Conservation (phyloP, 2,888 invertebrate species). For the Scrobipalpa atriplicella region DNA sequence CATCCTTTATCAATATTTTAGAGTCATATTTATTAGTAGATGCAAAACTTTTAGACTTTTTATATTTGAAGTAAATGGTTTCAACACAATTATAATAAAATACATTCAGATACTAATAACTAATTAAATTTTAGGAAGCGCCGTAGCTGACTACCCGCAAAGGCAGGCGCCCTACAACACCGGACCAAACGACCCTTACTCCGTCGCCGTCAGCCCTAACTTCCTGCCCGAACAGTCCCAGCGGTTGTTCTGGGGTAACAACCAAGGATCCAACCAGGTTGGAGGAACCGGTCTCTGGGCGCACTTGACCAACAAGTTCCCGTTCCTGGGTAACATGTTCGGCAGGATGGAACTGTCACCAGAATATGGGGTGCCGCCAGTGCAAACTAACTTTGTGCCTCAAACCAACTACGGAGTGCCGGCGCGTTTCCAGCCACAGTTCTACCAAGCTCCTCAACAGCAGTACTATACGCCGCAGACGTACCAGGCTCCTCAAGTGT, state of each 20-base stretch:
- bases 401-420: slow-evolving; percentile 38
- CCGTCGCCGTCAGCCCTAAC: slow-evolving; percentile 54
- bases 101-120: slow-evolving; percentile 4
- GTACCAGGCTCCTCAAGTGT: slow-evolving; percentile 30
- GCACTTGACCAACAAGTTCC: slow-evolving; percentile 73
- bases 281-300: slow-evolving; percentile 74
- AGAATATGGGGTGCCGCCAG: slow-evolving; percentile 49
- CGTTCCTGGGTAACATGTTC: slow-evolving; percentile 70
- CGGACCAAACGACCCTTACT: slow-evolving; percentile 64
- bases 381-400: slow-evolving; percentile 35
- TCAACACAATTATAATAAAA: neutral
- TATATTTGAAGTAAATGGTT: too few relatives aligned
- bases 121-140: slow-evolving; percentile 59
- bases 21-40: neutral
- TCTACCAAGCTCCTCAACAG: slow-evolving; percentile 28
- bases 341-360: slow-evolving; percentile 67
- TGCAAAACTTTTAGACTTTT: too few relatives aligned
- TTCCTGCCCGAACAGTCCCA: slow-evolving; percentile 65
- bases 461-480: slow-evolving; percentile 29
- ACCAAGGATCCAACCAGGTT: slow-evolving; percentile 70
- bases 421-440: slow-evolving; percentile 34
- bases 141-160: slow-evolving; percentile 64
- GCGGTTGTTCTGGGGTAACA: slow-evolving; percentile 67
- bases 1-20: slow-evolving; percentile 2
- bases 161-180: slow-evolving; percentile 65